Conservation (phyloP, 37 sponge, comb jelly and placozoan species). For the Ephydatia muelleri region DNA sequence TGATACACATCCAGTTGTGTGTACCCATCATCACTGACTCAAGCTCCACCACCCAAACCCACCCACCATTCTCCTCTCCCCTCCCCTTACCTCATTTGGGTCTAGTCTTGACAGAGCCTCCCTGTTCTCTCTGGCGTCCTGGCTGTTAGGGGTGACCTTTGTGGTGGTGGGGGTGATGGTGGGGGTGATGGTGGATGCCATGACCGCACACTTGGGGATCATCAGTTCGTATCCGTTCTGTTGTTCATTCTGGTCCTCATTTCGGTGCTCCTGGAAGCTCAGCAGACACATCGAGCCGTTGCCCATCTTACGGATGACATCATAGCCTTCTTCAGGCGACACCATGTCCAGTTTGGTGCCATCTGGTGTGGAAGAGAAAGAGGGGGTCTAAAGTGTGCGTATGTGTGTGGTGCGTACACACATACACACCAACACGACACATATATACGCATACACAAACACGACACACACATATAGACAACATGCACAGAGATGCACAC, state of each 20-base stretch:
- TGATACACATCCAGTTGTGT: too few species aligned
- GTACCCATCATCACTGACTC: neutral
- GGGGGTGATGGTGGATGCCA: too few species aligned
- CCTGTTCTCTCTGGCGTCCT: neutral
- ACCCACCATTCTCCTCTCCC: neutral
- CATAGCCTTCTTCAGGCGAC: neutral
- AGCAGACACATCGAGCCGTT: neutral
- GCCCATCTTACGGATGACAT: neutral
- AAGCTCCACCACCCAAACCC: neutral
- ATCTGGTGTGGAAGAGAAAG: neutral
- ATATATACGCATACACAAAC: too few species aligned
- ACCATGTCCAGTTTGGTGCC: neutral
- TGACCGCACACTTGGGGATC: neutral
- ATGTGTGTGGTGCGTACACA: too few species aligned
- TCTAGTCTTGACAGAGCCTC: neutral
- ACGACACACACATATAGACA: too few species aligned
- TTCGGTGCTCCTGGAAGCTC: neutral
- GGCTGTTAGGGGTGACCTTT: neutral
- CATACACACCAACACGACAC: too few species aligned
- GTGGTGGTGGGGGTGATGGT: neutral
- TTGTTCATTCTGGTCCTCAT: neutral
- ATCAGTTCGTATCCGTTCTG: neutral
- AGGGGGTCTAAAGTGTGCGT: too few species aligned
- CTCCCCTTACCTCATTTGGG: neutral
- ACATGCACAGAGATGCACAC: too few species aligned